A percentile compares a stretch with the other conserved stretches of the same genome.
These are phyloP conservation scores for Drosophila kambysellisi DNA, from an alignment of 2,888 invertebrate species.

Conservation along the genomic window DNA sequence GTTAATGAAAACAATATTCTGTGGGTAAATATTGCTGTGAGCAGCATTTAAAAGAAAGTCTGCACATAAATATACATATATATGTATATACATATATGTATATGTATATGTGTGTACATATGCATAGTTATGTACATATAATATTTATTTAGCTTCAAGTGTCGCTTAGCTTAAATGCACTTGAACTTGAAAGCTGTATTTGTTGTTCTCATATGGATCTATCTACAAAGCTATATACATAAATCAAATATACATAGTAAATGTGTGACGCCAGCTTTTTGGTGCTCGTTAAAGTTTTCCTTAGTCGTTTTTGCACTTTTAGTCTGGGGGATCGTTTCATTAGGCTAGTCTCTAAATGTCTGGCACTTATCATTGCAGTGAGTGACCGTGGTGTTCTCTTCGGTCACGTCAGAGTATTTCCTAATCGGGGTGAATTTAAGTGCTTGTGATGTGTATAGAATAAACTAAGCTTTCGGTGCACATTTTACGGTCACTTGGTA, in stretches of 20 bases:
- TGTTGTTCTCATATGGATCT: constrained; percentile 31
- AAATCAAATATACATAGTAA: constrained; percentile 1
- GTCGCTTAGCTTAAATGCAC: constrained; percentile 64
- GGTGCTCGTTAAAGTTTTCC: constrained; percentile 35
- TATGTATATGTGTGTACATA: not conserved
- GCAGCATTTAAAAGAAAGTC: constrained; percentile 35
- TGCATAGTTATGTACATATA: not conserved
- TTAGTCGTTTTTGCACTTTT: constrained; percentile 17
- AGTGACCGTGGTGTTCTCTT: constrained; percentile 31
- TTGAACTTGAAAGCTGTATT: constrained; percentile 72
- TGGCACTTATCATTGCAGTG: constrained; percentile 30
- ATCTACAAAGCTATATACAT: constrained; percentile 14
- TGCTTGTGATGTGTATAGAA: constrained; percentile 36
- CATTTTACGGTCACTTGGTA: constrained; percentile 28
- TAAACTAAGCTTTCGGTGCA: constrained; percentile 31
- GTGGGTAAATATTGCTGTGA: constrained; percentile 12
- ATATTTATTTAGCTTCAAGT: constrained; percentile 31
- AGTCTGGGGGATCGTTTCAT: constrained; percentile 7
- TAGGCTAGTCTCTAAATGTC: constrained; percentile 12
- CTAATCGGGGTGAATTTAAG: constrained; percentile 46
- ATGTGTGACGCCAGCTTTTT: constrained; percentile 8
- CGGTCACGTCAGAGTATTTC: constrained; percentile 34
- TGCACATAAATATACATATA: not conserved
- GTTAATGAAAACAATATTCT: constrained; percentile 15
- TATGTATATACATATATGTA: not conserved